These are phyloP conservation scores for Latrodectus elegans DNA, from an alignment of 2,888 invertebrate species.

Conservation along the genomic window DNA sequence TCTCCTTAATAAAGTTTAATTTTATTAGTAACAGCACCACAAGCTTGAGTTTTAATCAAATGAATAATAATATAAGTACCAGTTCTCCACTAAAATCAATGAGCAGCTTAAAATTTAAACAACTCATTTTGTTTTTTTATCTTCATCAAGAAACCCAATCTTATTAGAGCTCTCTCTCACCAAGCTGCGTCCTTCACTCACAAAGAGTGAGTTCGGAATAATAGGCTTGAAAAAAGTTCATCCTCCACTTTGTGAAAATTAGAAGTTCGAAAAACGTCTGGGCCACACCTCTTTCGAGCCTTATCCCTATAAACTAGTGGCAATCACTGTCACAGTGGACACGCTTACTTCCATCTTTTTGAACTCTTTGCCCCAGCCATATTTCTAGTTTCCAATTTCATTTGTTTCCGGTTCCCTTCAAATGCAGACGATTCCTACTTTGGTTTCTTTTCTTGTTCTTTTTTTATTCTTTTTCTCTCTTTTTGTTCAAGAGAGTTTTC, in stretches of 20 bases:
- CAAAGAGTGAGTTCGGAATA: neutral
- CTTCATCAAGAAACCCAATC: too few relatives aligned
- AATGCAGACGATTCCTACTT: neutral
- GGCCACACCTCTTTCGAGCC: constrained; percentile 3
- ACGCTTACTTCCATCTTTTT: neutral
- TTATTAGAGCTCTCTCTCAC: too few relatives aligned
- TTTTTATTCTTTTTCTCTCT: neutral
- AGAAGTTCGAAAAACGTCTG: constrained; percentile 3
- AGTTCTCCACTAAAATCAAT: too few relatives aligned
- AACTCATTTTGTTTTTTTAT: too few relatives aligned
- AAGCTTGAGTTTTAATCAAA: too few relatives aligned
- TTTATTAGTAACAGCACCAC: too few relatives aligned
- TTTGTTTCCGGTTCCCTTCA: neutral
- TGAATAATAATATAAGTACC: too few relatives aligned
- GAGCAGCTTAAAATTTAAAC: too few relatives aligned
- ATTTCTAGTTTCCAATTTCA: constrained; percentile 5
- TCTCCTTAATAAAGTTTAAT: too few relatives aligned
- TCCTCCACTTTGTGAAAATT: constrained; percentile 3
- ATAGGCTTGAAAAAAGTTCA: constrained; percentile 2
- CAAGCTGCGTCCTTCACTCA: too few relatives aligned
- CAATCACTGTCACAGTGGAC: neutral
- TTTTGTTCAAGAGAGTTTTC: neutral
- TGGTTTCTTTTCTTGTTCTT: neutral
- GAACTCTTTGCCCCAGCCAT: constrained; percentile 2
- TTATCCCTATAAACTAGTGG: neutral